Conservation (phyloP, 2,113 vertebrate genomes). For the Erinaceus europaeus region DNA sequence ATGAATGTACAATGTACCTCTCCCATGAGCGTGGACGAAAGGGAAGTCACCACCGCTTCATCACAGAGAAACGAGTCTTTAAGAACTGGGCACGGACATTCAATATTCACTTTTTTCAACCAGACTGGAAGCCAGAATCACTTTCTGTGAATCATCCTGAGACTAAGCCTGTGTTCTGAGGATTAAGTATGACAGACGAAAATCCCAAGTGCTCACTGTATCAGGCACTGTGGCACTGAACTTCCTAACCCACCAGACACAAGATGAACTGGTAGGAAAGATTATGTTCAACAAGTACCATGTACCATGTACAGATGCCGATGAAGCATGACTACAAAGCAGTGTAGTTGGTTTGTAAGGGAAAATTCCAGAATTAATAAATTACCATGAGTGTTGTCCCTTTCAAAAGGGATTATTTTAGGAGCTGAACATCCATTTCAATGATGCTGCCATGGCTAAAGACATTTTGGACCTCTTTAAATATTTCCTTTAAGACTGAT, state of each 20-base stretch:
- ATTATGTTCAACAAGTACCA: slow-evolving; percentile 5
- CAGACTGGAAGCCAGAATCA: slow-evolving; percentile 92
- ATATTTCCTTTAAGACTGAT: slow-evolving; percentile 47
- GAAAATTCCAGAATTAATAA: background rate
- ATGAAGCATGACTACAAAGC: background rate
- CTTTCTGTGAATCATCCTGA: slow-evolving; percentile 56
- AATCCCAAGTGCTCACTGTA: background rate
- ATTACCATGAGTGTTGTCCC: background rate
- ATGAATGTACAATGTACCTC: slow-evolving; percentile 98
- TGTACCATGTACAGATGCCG: slow-evolving; percentile 32
- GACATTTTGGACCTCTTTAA: slow-evolving; percentile 28
- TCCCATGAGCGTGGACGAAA: slow-evolving; percentile 95
- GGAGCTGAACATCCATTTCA: background rate
- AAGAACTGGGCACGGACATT: slow-evolving; percentile 96
- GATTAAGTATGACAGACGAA: fast-evolving
- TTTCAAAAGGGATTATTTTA: background rate
- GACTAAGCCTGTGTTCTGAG: slow-evolving; percentile 75
- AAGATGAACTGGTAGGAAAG: slow-evolving; percentile 32
- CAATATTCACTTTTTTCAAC: slow-evolving; percentile 96
- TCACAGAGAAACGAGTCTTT: slow-evolving; percentile 97
- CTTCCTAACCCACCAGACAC: background rate
- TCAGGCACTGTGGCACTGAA: slow-evolving; percentile 4
- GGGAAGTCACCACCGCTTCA: slow-evolving; percentile 97
- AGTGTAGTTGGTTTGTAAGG: background rate
- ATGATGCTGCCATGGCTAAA: background rate